A percentile compares a stretch with the other conserved stretches of the same genome.
These are phyloP conservation scores for Anas flavirostris DNA, from an alignment of 2,797 vertebrate species.

Conservation along the genomic window DNA sequence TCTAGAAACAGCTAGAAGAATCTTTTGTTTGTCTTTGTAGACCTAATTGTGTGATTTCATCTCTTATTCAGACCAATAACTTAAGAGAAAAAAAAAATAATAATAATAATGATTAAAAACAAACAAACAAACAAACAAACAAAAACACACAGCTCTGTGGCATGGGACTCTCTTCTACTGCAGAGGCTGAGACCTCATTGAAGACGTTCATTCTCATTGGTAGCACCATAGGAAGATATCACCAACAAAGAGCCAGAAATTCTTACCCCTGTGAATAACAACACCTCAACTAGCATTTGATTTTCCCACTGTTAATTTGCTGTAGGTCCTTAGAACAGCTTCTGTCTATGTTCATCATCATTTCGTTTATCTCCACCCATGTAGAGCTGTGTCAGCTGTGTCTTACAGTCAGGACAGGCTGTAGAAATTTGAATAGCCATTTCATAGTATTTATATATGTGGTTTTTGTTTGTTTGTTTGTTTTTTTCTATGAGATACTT, in stretches of 20 bases:
- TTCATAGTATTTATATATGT: neutral
- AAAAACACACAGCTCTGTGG: too few species aligned
- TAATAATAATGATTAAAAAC: too few species aligned
- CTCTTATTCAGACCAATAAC: neutral
- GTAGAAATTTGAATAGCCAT: neutral
- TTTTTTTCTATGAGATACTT: neutral
- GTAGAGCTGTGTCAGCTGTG: neutral
- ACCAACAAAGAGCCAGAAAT: neutral
- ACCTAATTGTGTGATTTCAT: neutral
- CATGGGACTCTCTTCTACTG: neutral
- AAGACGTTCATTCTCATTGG: neutral
- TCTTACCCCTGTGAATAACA: neutral
- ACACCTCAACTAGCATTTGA: neutral
- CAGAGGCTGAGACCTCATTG: neutral
- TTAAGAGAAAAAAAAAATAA: neutral
- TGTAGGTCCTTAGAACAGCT: neutral
- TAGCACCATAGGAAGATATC: neutral
- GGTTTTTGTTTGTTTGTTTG: too few species aligned
- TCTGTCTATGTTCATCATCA: neutral
- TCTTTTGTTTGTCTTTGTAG: neutral
- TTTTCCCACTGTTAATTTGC: neutral
- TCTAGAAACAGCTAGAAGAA: neutral
- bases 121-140: too few species aligned
- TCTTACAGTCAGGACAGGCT: neutral
- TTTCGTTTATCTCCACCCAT: neutral